These are phyloP conservation scores for Spermophilus dauricus DNA, from an alignment of 2,113 vertebrate species.

Conservation along the genomic window DNA sequence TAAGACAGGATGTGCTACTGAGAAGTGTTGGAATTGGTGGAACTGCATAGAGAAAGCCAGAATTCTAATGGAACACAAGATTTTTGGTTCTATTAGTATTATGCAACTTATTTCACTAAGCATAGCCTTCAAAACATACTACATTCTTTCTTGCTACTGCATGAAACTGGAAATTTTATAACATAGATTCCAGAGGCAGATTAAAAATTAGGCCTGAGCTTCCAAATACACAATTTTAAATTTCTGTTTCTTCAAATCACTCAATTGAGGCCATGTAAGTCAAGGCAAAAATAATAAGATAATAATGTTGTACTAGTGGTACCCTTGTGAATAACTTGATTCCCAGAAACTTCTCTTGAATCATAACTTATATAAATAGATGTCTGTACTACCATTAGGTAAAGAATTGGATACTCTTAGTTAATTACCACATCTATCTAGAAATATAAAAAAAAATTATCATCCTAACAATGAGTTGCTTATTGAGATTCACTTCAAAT, in stretches of 20 bases:
- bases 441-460: constrained; percentile 74
- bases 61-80: not conserved
- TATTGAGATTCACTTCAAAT: constrained; percentile 69
- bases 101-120: constrained; percentile 8
- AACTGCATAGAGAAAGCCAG: not conserved
- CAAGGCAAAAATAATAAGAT: not conserved
- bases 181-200: constrained; percentile 69
- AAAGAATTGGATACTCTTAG: constrained; percentile 71
- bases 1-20: not conserved
- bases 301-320: not conserved
- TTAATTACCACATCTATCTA: constrained; percentile 47
- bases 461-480: constrained; percentile 28
- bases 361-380: not conserved
- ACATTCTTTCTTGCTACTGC: constrained; percentile 87
- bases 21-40: not conserved
- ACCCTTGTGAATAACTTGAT: constrained; percentile 13
- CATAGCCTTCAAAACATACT: not conserved
- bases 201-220: constrained; percentile 70
- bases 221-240: constrained; percentile 57
- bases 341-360: not conserved
- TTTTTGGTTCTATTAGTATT: not conserved
- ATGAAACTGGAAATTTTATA: constrained; percentile 83
- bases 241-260: constrained; percentile 46
- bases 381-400: constrained; percentile 46
- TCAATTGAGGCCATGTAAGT: constrained; percentile 17